phyloP scores from a whole-genome alignment of 2,888 invertebrate species.

The Portevinia maculata region DNA sequence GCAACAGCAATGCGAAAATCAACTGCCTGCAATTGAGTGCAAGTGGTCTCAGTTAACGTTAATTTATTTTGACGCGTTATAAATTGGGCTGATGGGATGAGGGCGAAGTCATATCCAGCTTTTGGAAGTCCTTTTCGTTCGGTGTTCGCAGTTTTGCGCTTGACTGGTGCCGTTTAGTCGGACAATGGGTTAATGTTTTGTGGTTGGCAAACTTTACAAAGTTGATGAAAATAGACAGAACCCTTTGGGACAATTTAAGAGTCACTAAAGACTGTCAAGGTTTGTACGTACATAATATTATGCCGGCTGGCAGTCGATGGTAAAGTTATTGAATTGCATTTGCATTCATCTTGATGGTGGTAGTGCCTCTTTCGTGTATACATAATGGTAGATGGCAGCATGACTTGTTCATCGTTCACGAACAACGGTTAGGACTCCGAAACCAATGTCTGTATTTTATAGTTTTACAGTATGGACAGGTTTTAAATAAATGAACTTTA shows the following conservation, averaged over 20 bases:
- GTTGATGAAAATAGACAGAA: slow-evolving; percentile 39
- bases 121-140: background rate
- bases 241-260: slow-evolving; percentile 14
- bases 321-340: slow-evolving; percentile 14
- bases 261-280: slow-evolving; percentile 17
- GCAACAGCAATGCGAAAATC: too few relatives aligned
- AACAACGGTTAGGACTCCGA: background rate
- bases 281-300: too few relatives aligned
- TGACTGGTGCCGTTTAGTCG: too few relatives aligned
- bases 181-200: too few relatives aligned
- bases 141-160: background rate
- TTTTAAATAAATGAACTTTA: too few relatives aligned
- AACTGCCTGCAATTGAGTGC: background rate
- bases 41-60: slow-evolving; percentile 39
- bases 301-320: too few relatives aligned
- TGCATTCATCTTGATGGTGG: slow-evolving; percentile 31
- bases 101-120: slow-evolving; percentile 17
- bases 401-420: slow-evolving; percentile 1
- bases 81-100: slow-evolving; percentile 32
- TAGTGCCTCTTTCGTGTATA: slow-evolving; percentile 34
- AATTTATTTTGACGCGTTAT: slow-evolving; percentile 53
- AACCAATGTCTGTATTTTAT: background rate
- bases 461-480: background rate
- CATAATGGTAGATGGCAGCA: background rate
- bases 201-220: slow-evolving; percentile 24